These are phyloP conservation scores for Eueides isabella DNA, from an alignment of 1,140 invertebrate genomes.

Conservation along the genomic window DNA sequence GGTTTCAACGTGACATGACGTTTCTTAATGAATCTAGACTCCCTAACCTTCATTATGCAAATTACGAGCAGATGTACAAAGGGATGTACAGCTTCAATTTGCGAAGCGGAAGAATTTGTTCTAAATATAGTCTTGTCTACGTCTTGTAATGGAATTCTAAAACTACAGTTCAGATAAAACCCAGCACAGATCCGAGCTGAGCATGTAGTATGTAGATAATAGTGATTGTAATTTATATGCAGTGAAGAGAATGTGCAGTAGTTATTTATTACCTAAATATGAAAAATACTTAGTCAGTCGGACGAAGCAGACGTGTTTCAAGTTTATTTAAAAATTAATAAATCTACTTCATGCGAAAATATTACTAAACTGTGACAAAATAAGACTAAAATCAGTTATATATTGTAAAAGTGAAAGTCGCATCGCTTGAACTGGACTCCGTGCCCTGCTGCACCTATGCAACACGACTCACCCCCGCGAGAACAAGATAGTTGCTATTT, in stretches of 20 bases:
- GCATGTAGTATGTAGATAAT: neutral
- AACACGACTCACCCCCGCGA: too few relatives aligned
- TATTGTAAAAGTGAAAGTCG: too few relatives aligned
- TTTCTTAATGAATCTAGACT: slow-evolving; percentile 3
- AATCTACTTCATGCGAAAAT: too few relatives aligned
- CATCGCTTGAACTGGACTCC: too few relatives aligned
- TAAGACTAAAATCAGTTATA: too few relatives aligned
- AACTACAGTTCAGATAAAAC: neutral
- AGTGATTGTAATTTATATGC: neutral
- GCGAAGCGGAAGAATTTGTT: neutral
- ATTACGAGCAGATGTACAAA: neutral
- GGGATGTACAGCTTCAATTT: slow-evolving; percentile 3
- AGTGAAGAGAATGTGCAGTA: neutral
- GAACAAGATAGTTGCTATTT: too few relatives aligned
- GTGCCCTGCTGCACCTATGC: too few relatives aligned
- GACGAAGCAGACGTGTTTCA: too few relatives aligned
- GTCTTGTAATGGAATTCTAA: neutral
- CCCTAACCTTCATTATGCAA: neutral
- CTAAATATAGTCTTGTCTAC: neutral
- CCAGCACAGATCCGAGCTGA: neutral
- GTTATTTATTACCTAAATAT: too few relatives aligned
- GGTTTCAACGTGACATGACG: neutral
- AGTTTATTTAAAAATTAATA: too few relatives aligned
- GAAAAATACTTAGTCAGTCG: too few relatives aligned
- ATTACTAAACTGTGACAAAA: too few relatives aligned